phyloP scores from a whole-genome alignment of 2,797 vertebrate genomes.

The Sebastes hubbsi region DNA sequence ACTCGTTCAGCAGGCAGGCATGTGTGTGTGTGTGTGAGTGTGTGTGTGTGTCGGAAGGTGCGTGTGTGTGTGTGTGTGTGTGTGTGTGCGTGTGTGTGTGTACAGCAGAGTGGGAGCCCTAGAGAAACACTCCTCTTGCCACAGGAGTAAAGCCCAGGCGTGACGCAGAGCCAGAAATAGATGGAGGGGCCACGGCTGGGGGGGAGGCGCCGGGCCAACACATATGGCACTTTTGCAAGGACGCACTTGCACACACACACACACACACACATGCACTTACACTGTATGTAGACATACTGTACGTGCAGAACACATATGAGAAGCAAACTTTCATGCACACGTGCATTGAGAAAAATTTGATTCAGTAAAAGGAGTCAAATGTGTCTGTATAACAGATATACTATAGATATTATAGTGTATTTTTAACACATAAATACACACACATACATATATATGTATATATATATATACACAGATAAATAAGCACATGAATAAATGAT shows the following conservation, averaged over 20 bases:
- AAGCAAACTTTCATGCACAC: not conserved
- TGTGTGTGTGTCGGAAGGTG: conserved; percentile 3
- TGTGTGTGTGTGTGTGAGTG: conserved; percentile 13
- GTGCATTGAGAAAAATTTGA: not conserved
- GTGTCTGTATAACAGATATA: no score
- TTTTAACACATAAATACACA: no score
- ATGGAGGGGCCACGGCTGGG: conserved; percentile 89
- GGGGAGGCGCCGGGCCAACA: conserved; percentile 61
- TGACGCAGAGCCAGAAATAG: conserved; percentile 99
- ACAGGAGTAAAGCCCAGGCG: conserved; percentile 98
- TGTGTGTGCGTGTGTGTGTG: conserved; percentile 11
- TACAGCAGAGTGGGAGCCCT: conserved; percentile 88
- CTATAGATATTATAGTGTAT: no score
- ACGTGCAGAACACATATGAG: not conserved
- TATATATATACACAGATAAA: not conserved
- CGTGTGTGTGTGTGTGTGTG: conserved; percentile 1
- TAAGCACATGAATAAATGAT: not conserved
- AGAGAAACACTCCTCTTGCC: conserved; percentile 98
- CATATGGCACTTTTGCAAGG: conserved; percentile 53
- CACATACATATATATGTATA: no score
- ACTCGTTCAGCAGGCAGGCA: conserved; percentile 36
- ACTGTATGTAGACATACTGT: not conserved
- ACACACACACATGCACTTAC: not conserved
- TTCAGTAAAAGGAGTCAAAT: not conserved
- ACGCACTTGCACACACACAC: not conserved